Evolutionary conservation across 2,888 invertebrate species (phyloP), one percentile per base, ranked within the genome.

Genomic region (Caenorhabditis doughertyi): DNA sequence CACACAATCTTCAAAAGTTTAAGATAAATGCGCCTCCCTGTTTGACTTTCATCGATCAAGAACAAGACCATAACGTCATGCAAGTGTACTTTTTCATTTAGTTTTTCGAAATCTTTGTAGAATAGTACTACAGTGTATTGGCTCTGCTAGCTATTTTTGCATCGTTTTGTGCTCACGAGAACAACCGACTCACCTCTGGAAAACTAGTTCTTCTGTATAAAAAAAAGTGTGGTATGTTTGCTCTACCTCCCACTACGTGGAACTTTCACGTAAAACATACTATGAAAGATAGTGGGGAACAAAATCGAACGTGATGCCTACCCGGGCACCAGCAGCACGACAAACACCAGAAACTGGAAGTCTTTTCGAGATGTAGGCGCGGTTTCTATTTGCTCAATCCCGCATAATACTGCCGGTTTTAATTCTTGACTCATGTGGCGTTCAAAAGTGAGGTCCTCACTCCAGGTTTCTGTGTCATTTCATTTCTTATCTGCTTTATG

Each of bases 331-430:
- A 51, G 67, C n/a, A 51, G 67, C 58, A 76, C 56, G 58, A 67
- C 76, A 76, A 76, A 76, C 67, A 76, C 27, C 11, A 18, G 47
- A 35, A 76, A 76, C 76, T 76, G 76, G 76, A 76, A 76, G 58
- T 67, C 51, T 58, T 51, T 49, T 65, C 23, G 23, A 58, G 74
- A 74, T 74, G 49, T 58, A 67, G 76, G 76, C 67, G 67, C 67
- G 67, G 76, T 67, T 76, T 76, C 51, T 76, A 39, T 76, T 76
- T 76, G 76, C 76, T 44, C 74, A 27, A 67, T 74, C 67, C 51
- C 76, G 42, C 76, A 76, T 76, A 76, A 76, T 76, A 76, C 76
- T 76, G 76, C 76, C 76, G 76, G 76, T 76, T 76, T 67, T 67
- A 76, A 74, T 65, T 74, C 74, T 74, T 74, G 74, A 65, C 65